Evolutionary conservation across 2,113 vertebrate genomes (phyloP).

Genomic region (Aspiorhynchus laticeps): DNA sequence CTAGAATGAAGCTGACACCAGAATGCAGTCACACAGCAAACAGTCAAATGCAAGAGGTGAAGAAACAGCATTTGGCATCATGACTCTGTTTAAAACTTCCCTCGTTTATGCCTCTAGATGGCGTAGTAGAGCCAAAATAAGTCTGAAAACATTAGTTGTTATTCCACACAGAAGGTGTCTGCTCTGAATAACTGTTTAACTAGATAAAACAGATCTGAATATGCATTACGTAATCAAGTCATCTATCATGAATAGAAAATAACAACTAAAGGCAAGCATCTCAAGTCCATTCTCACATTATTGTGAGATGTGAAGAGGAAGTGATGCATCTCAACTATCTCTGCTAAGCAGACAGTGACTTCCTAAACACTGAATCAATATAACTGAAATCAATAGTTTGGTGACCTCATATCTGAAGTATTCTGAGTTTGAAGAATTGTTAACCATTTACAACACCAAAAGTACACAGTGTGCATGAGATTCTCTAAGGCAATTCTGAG

Average conservation of each 20-base stretch:
- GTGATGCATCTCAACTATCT: conserved; percentile 28
- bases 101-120: conserved; percentile 77
- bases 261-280: conserved; percentile 17
- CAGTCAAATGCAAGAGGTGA: not conserved
- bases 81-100: not conserved
- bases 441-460: conserved; percentile 18
- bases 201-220: conserved; percentile 48
- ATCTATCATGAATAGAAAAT: conserved; percentile 13
- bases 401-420: conserved; percentile 8
- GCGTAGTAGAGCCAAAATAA: conserved; percentile 78
- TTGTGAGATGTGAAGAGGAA: conserved; percentile 13
- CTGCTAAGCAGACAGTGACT: conserved; percentile 29
- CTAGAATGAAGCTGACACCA: not conserved
- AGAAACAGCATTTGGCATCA: conserved; percentile 18
- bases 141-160: conserved; percentile 5
- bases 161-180: conserved; percentile 34
- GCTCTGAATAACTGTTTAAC: conserved; percentile 44
- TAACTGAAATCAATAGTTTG: conserved; percentile 34
- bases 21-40: conserved; percentile 24
- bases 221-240: conserved; percentile 63
- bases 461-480: not conserved
- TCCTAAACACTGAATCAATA: conserved; percentile 20
- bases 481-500: not conserved
- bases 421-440: conserved; percentile 1
- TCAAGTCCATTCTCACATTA: not conserved